These are phyloP conservation scores for Cherax destructor DNA, from an alignment of 1,140 invertebrate genomes.

Conservation along the genomic window DNA sequence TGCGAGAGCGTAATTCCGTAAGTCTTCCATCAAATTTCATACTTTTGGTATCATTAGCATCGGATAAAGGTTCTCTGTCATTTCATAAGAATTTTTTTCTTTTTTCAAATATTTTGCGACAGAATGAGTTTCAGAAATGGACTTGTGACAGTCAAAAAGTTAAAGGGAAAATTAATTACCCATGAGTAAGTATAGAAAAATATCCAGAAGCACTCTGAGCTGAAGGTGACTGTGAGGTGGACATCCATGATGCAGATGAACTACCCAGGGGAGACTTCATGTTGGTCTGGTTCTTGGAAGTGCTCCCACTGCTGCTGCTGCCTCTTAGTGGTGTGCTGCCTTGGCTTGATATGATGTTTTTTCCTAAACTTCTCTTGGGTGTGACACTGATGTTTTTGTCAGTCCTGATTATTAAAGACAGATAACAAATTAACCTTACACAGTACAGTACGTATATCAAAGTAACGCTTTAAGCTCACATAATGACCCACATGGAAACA, in stretches of 20 bases:
- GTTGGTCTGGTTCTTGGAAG: background rate
- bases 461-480: too few species aligned
- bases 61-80: too few species aligned
- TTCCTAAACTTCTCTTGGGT: background rate
- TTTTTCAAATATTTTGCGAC: too few species aligned
- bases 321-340: background rate
- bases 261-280: background rate
- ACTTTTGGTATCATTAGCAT: too few species aligned
- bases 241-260: background rate
- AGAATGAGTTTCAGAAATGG: too few species aligned
- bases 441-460: too few species aligned
- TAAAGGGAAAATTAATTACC: background rate
- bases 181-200: background rate
- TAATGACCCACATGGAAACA: too few species aligned
- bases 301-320: background rate
- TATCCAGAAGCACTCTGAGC: background rate
- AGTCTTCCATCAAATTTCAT: too few species aligned
- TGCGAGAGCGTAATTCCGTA: too few species aligned
- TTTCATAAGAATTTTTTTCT: too few species aligned
- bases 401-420: background rate
- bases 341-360: background rate
- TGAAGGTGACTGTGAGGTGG: background rate
- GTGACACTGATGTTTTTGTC: background rate
- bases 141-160: too few species aligned
- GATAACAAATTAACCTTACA: too few species aligned